Conservation (phyloP, 2,113 vertebrate genomes). For the Scytalopus superciliaris region DNA sequence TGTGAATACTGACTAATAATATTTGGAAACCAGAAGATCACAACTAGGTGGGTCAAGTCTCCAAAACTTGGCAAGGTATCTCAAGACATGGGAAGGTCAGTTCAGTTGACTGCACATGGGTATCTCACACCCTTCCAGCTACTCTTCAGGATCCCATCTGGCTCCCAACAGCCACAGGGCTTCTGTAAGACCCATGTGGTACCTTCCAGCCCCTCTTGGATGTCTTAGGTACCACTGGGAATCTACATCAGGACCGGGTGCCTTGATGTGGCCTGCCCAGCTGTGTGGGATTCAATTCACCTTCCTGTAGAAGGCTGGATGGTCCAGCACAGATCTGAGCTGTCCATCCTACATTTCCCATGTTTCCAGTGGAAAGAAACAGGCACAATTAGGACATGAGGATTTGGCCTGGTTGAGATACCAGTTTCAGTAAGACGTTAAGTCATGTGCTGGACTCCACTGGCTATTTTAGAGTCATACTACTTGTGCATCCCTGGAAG, state of each 20-base stretch:
- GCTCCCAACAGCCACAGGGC: not conserved
- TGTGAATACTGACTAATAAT: not conserved
- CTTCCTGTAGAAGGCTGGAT: not conserved
- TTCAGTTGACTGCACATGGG: not conserved
- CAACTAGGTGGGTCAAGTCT: not conserved
- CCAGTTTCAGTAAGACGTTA: not conserved
- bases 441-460: not conserved
- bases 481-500: not conserved
- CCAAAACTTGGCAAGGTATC: not conserved
- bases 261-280: not conserved
- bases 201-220: not conserved
- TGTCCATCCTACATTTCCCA: not conserved
- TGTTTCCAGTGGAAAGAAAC: not conserved
- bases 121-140: not conserved
- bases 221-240: not conserved
- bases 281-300: not conserved
- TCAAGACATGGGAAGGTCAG: not conserved
- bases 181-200: not conserved
- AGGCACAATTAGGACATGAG: no score
- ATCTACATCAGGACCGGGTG: not conserved
- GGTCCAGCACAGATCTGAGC: not conserved
- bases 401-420: not conserved
- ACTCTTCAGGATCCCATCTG: not conserved
- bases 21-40: not conserved
- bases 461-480: not conserved